These are phyloP conservation scores for Mobula birostris DNA, from an alignment of 2,113 vertebrate genomes.

Conservation along the genomic window DNA sequence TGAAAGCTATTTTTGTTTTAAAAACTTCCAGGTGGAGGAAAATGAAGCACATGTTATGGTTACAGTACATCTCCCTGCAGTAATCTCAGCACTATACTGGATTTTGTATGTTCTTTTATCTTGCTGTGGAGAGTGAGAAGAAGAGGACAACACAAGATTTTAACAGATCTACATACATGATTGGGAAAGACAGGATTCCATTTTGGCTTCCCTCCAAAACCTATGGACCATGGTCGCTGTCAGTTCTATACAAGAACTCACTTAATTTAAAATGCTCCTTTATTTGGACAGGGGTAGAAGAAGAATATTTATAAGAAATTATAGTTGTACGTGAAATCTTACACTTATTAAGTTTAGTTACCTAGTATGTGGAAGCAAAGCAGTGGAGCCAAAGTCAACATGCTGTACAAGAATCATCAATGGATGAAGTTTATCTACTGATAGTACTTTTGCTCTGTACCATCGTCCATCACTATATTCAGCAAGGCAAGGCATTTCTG, in stretches of 20 bases:
- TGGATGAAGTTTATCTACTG: constrained; percentile 61
- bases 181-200: background rate
- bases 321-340: background rate
- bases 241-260: background rate
- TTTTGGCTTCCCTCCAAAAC: background rate
- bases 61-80: background rate
- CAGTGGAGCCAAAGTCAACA: constrained; percentile 81
- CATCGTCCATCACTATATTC: constrained; percentile 76
- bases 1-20: background rate
- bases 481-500: constrained; percentile 79
- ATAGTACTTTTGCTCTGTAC: constrained; percentile 74
- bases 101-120: no score
- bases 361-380: constrained; percentile 64
- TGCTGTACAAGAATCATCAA: constrained; percentile 69
- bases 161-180: background rate
- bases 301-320: background rate
- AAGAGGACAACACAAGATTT: background rate
- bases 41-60: background rate
- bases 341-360: constrained; percentile 46
- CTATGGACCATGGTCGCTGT: background rate
- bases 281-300: background rate
- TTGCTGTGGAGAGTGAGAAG: no score
- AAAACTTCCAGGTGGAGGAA: background rate
- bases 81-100: background rate
- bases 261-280: background rate